Evolutionary conservation across 2,888 invertebrate genomes (phyloP).

Genomic region (Lasioglossum calceatum): DNA sequence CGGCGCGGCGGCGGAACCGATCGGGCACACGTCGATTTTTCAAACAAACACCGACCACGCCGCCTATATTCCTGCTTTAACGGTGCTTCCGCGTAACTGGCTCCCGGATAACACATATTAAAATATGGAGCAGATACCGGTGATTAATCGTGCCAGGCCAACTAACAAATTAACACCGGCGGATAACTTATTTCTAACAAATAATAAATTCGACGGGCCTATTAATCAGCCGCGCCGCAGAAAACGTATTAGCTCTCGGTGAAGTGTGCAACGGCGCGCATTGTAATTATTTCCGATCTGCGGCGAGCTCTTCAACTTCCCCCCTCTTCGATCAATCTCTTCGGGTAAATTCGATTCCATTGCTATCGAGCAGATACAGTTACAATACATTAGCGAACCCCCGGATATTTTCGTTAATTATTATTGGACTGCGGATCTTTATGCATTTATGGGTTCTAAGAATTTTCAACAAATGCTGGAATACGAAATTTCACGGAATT

Average conservation of each 20-base stretch:
- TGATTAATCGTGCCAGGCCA: constrained; percentile 40
- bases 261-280: constrained; percentile 4
- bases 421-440: no score
- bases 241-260: not conserved
- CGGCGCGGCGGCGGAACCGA: constrained; percentile 19
- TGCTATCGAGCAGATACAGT: not conserved
- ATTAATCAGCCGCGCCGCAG: constrained; percentile 11
- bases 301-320: not conserved
- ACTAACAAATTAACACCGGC: constrained; percentile 46
- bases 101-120: constrained; percentile 39
- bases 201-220: constrained; percentile 29
- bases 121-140: constrained; percentile 45
- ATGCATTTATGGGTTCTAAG: no score
- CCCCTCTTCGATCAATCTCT: not conserved
- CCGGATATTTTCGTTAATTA: no score
- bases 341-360: not conserved
- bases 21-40: constrained; percentile 39
- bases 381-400: not conserved
- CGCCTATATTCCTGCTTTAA: constrained; percentile 36
- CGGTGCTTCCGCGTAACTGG: constrained; percentile 50
- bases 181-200: constrained; percentile 37
- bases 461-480: no score
- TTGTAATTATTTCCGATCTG: constrained; percentile 24
- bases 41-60: constrained; percentile 14
- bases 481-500: no score